phyloP scores from a whole-genome alignment of 2,888 invertebrate species.

The Diabrotica balteata region DNA sequence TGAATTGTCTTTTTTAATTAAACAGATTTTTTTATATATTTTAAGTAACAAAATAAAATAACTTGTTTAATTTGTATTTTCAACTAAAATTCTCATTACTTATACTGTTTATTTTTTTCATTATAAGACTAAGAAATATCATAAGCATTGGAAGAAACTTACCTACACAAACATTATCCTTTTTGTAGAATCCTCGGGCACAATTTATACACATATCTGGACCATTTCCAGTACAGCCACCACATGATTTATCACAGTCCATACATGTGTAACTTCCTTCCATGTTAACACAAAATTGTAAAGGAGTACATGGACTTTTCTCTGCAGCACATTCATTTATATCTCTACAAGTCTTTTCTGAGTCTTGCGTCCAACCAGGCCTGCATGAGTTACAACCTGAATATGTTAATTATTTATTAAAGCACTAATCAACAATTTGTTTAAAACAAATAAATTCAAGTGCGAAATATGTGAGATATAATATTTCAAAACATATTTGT shows the following conservation, averaged over 20 bases:
- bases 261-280: slow-evolving; percentile 84
- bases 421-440: too few relatives aligned
- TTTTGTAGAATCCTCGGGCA: slow-evolving; percentile 73
- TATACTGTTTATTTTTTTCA: too few relatives aligned
- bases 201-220: slow-evolving; percentile 90
- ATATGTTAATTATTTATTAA: neutral
- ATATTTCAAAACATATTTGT: too few relatives aligned
- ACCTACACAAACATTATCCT: slow-evolving; percentile 81
- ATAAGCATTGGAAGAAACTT: slow-evolving; percentile 45
- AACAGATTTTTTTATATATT: too few relatives aligned
- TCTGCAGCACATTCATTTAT: slow-evolving; percentile 80
- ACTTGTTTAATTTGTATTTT: too few relatives aligned
- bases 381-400: slow-evolving; percentile 69
- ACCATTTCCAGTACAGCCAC: slow-evolving; percentile 86
- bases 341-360: slow-evolving; percentile 82
- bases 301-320: slow-evolving; percentile 64
- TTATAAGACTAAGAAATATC: too few relatives aligned
- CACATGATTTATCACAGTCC: slow-evolving; percentile 85
- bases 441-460: too few relatives aligned
- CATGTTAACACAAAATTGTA: slow-evolving; percentile 88
- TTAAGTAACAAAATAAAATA: too few relatives aligned
- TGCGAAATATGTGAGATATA: too few relatives aligned
- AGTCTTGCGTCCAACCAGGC: slow-evolving; percentile 76
- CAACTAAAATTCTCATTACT: too few relatives aligned
- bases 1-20: too few relatives aligned